Base-by-base conservation (phyloP, 2,888 invertebrate species). In the Pandemis cinnamomeana region DNA sequence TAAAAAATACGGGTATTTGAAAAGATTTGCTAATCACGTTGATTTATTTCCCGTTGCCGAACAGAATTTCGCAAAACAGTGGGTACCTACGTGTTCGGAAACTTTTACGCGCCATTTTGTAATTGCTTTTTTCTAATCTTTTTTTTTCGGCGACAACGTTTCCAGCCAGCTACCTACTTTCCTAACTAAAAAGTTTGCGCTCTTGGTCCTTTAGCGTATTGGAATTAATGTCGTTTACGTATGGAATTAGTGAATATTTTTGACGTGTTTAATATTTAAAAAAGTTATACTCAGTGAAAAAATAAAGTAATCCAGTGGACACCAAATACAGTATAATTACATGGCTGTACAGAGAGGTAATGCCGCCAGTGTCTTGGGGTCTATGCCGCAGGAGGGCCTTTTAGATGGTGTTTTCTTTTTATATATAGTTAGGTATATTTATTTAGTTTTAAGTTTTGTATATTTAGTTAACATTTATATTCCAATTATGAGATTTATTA, bases 1-100 rank as follows among this genome's bases (percentile, higher is more conserved):
- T 20, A 20, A 20, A 20, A 20, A 20, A 20, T 20, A 20, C 20
- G 20, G 20, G 20, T 20, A 58, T 20, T 55, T 58, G 41, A 48
- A 77, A 75, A 78, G 77, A 20, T 61, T 55, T 42, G 41, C 15
- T 41, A 36, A 61, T 41, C 41, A 8, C 27, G 10, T 20, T 53
- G 53, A 46, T 51, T 11, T 13, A 48, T 13, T 48, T 58, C 58
- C 11, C 27, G 11, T 27, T 11, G 10, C 10, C 27, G 10, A 58
- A 58, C 27, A 27, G 20, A 58, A 58, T 58, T 58, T 58, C 3
- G 27, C 58, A 58, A 58, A 58, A 27, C 58, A 62, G 62, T 62
- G n/a, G 42, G 42, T 62, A n/a, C 58, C 13, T 11, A 58, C 27
- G 27, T 11, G 58, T 4, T 11, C 11, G 58, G 58, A 27, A 58